Conservation (phyloP, 1,140 invertebrate species). For the Hycleus cichorii region DNA sequence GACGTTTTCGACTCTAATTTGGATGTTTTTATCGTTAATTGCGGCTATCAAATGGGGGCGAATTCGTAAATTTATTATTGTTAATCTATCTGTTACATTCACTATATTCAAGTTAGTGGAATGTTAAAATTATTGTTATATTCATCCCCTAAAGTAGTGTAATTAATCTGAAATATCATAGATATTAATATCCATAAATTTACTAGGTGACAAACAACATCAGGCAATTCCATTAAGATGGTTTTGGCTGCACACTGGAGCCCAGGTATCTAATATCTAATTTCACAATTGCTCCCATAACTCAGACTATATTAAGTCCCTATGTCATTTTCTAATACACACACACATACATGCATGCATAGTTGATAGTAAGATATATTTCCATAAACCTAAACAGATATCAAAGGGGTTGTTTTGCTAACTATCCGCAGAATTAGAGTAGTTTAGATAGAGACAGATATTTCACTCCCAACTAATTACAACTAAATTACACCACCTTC, state of each 20-base stretch:
- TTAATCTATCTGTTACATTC: not conserved
- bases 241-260: slow-evolving; percentile 20
- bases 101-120: not conserved
- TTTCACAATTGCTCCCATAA: slow-evolving; percentile 38
- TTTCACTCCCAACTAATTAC: slow-evolving; percentile 16
- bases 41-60: too few relatives aligned
- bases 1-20: too few relatives aligned
- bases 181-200: slow-evolving; percentile 39
- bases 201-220: slow-evolving; percentile 34
- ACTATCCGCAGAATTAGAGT: too few relatives aligned
- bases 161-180: slow-evolving; percentile 35
- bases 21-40: too few relatives aligned
- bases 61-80: not conserved
- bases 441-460: not conserved
- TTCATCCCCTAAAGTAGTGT: slow-evolving; percentile 13
- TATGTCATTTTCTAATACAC: slow-evolving; percentile 11
- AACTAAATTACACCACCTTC: slow-evolving; percentile 4
- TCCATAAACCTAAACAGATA: too few relatives aligned
- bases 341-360: too few relatives aligned
- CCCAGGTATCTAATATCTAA: slow-evolving; percentile 33
- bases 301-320: slow-evolving; percentile 17
- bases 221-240: slow-evolving; percentile 36
- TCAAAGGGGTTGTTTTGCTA: too few relatives aligned
- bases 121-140: not conserved
- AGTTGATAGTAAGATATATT: too few relatives aligned